Percentiles rank a stretch among this genome's conserved stretches.
Evolutionary conservation across 2,797 vertebrate species (phyloP).

Genomic region (Amphiprion clarkii): DNA sequence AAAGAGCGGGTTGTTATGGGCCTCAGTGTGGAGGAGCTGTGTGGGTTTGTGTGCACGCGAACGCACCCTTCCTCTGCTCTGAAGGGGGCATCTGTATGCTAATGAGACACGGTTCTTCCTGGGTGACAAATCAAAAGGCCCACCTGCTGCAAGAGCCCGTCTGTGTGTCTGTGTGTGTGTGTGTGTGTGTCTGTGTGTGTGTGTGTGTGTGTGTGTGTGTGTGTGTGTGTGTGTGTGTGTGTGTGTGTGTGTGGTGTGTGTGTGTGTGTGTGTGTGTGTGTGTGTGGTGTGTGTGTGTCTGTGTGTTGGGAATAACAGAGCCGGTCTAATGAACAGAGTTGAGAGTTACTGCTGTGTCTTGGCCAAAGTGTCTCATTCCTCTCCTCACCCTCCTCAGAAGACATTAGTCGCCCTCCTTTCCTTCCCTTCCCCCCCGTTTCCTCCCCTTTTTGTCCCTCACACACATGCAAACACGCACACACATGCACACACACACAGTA

Average conservation of each 20-base stretch:
- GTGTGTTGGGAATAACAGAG: conserved; percentile 53
- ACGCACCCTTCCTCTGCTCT: conserved; percentile 75
- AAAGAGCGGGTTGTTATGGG: conserved; percentile 66
- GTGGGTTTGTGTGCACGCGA: conserved; percentile 35
- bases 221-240: conserved; percentile 32
- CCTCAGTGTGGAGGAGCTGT: conserved; percentile 58
- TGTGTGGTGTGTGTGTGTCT: conserved; percentile 48
- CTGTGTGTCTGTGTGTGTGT: conserved; percentile 36
- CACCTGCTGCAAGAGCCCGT: conserved; percentile 83
- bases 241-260: conserved; percentile 48
- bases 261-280: conserved; percentile 33
- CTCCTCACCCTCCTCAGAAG: conserved; percentile 54
- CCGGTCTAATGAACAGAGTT: conserved; percentile 68
- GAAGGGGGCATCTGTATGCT: conserved; percentile 89
- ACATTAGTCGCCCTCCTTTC: conserved; percentile 39
- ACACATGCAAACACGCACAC: neutral
- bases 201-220: conserved; percentile 47
- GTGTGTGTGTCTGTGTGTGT: conserved; percentile 42
- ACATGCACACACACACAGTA: neutral
- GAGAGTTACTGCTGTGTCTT: conserved; percentile 64
- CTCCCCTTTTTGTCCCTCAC: neutral
- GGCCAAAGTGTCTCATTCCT: conserved; percentile 63
- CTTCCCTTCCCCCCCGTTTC: neutral
- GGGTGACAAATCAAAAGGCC: conserved; percentile 87
- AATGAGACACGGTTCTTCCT: conserved; percentile 85